Conservation (phyloP, 2,797 vertebrate species). For the Fundulus diaphanus region DNA sequence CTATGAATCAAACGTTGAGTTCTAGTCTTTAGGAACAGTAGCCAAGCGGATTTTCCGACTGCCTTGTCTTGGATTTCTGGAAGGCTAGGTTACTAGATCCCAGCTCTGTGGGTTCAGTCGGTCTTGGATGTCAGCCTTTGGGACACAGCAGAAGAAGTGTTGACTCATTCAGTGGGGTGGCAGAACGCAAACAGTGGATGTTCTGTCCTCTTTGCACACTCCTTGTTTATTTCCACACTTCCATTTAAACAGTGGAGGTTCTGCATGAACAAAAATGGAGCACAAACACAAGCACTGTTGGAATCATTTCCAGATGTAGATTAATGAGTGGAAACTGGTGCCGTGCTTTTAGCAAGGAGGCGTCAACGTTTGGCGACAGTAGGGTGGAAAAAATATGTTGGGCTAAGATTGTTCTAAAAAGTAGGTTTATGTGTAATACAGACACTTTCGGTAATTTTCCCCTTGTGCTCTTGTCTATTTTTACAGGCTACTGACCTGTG, state of each 20-base stretch:
- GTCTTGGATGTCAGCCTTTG: slow-evolving; percentile 55
- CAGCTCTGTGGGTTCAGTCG: slow-evolving; percentile 51
- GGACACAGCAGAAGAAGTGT: slow-evolving; percentile 51
- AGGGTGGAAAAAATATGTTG: slow-evolving; percentile 42
- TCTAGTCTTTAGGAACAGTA: slow-evolving; percentile 8
- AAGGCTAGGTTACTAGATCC: slow-evolving; percentile 28
- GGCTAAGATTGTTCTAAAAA: not conserved
- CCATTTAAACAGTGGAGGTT: slow-evolving; percentile 60
- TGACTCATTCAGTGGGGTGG: slow-evolving; percentile 56
- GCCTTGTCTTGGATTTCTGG: slow-evolving; percentile 28
- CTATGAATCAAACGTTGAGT: not conserved
- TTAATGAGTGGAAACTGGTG: slow-evolving; percentile 75
- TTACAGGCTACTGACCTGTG: slow-evolving; percentile 91
- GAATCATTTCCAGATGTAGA: slow-evolving; percentile 76
- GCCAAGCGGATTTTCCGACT: slow-evolving; percentile 29
- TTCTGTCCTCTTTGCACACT: slow-evolving; percentile 53
- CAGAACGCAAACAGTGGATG: slow-evolving; percentile 55
- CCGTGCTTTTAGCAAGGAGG: slow-evolving; percentile 46
- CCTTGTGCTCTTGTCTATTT: slow-evolving; percentile 28
- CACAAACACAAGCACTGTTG: slow-evolving; percentile 32
- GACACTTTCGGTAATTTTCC: not conserved
- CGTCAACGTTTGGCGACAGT: slow-evolving; percentile 39
- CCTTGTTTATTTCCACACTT: slow-evolving; percentile 69
- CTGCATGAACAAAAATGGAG: slow-evolving; percentile 59
- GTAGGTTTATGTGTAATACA: slow-evolving; percentile 7